Evolutionary conservation across 2,797 vertebrate genomes (phyloP).

Genomic region (Taeniopygia guttata): DNA sequence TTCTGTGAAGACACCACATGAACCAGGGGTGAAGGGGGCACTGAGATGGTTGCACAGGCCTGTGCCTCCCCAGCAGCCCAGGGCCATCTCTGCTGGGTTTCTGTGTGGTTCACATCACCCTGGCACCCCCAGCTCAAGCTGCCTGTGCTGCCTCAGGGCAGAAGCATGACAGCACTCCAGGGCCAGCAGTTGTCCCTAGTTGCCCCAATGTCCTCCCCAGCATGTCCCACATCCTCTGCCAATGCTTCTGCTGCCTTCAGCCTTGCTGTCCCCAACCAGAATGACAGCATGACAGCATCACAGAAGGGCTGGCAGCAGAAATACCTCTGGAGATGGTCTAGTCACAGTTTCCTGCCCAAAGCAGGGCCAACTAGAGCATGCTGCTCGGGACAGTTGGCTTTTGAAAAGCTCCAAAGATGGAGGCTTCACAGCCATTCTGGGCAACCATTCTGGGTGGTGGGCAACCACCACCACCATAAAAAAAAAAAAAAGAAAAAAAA

Average conservation of each 20-base stretch:
- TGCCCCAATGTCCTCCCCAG: neutral
- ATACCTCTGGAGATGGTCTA: neutral
- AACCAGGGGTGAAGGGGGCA: neutral
- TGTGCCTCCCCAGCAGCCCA: neutral
- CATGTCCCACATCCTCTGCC: rapidly evolving
- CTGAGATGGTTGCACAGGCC: neutral
- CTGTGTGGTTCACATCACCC: neutral
- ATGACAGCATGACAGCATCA: neutral
- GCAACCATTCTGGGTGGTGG: no score
- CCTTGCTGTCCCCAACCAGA: neutral
- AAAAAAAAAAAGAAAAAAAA: neutral
- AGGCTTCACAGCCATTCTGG: neutral
- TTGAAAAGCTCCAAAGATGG: neutral
- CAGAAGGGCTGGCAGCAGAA: neutral
- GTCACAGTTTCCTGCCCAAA: neutral
- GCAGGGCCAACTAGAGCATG: neutral
- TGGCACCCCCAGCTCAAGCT: neutral
- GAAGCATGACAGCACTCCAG: neutral
- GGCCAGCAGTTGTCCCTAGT: neutral
- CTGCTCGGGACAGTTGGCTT: neutral
- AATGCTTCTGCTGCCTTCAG: neutral
- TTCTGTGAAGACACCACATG: neutral
- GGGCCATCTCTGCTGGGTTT: neutral
- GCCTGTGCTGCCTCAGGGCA: neutral
- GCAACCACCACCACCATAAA: neutral